A percentile compares a stretch with the other conserved stretches of the same genome.
These are phyloP conservation scores for Gasterosteus nipponicus DNA, from an alignment of 2,113 vertebrate species.

Conservation along the genomic window DNA sequence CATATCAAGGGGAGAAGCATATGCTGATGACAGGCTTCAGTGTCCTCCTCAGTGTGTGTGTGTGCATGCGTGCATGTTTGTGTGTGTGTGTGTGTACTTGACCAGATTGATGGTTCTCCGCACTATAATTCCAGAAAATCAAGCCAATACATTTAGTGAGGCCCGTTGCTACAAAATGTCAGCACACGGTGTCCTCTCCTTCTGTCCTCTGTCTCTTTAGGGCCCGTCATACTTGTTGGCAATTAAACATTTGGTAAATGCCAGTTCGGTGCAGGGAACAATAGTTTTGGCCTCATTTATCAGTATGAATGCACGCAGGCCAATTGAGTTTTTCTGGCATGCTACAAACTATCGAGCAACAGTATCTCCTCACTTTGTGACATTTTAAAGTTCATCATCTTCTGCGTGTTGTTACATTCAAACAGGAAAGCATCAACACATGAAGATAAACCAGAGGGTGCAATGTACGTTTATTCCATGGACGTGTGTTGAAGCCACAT, in stretches of 20 bases:
- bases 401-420: constrained; percentile 18
- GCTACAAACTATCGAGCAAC: constrained; percentile 6
- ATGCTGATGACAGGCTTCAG: constrained; percentile 39
- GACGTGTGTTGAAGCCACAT: constrained; percentile 7
- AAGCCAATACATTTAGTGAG: constrained; percentile 44
- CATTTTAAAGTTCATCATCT: constrained; percentile 29
- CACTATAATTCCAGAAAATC: constrained; percentile 36
- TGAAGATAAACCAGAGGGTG: constrained; percentile 11
- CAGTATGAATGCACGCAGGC: not conserved
- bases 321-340: constrained; percentile 14
- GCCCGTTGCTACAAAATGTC: constrained; percentile 39
- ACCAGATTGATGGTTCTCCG: constrained; percentile 51
- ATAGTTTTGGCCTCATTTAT: constrained; percentile 21
- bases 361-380: constrained; percentile 7
- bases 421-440: constrained; percentile 4
- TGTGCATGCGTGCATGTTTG: constrained; percentile 8
- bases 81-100: constrained; percentile 2
- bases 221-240: constrained; percentile 31
- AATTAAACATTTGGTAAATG: constrained; percentile 52
- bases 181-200: constrained; percentile 46
- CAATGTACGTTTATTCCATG: constrained; percentile 30
- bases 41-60: constrained; percentile 4
- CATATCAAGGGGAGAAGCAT: constrained; percentile 23
- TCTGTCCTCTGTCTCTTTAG: constrained; percentile 32
- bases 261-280: constrained; percentile 25